Evolutionary conservation across 2,797 vertebrate species (phyloP), one percentile per base, ranked within the genome.

Genomic region (Pampus argenteus): DNA sequence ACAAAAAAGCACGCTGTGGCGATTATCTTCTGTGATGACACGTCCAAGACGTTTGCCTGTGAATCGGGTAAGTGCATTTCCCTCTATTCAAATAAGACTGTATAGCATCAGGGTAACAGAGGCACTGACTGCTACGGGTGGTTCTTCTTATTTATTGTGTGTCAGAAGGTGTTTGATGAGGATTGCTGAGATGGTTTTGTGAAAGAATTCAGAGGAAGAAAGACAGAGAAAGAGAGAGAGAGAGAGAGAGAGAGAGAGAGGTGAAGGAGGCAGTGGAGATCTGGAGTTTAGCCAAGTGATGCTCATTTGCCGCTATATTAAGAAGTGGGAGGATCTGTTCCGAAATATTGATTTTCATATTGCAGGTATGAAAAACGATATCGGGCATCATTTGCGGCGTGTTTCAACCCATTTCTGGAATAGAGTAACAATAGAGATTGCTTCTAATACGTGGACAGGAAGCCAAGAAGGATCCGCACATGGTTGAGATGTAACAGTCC

Each of bases 1-100:
- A 97, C 97, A 66, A 99, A 97, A 92, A 99, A 99, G 90, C 98
- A 99, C 54, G 98, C 98, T 0, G 96, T 99, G 92, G 97, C 96
- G 62, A 99, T 99, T 93, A 96, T 99, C 95, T 99, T 99, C 92
- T 96, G 96, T 57, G 97, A 99, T 47, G 97, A 99, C 91, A 98
- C 96, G 1, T 98, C 97, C 77, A 99, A 99, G 96, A 98, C 97
- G 54, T 99, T 99, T 92, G 95, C 98, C 87, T 99, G 98, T 91
- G 98, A 99, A 84, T 99, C 98, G 95, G 98, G 98, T 99, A 95
- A 95, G 95, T 48, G 57, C 28, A 10, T 55, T 29, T 62, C 23
- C 45, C 54, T 69, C 34, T 17, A 56, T 64, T 62, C 50, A 67
- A 45, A 74, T 69, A 14, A 34, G 63, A 34, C 20, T 31, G 26